phyloP scores from a whole-genome alignment of 2,888 invertebrate species.

The Apodemia duryi region DNA sequence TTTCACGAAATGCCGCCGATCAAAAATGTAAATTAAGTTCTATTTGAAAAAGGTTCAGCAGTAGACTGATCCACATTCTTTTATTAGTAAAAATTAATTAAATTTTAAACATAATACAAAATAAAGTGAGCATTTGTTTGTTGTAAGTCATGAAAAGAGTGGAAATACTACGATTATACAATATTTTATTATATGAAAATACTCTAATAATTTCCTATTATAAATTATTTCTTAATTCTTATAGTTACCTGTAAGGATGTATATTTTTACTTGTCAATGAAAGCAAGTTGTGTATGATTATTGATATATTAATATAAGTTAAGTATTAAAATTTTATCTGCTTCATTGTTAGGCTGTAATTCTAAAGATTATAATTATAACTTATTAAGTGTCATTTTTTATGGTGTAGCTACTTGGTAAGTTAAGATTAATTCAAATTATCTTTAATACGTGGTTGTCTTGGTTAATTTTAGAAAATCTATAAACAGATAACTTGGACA shows the following conservation, averaged over 20 bases:
- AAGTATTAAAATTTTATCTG: constrained; percentile 18
- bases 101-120: not conserved
- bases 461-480: not conserved
- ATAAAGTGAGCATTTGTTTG: not conserved
- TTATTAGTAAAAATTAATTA: not conserved
- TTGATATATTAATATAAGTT: constrained; percentile 11
- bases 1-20: too few relatives aligned
- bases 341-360: constrained; percentile 17
- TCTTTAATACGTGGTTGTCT: not conserved
- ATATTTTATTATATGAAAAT: constrained; percentile 11
- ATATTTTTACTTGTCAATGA: constrained; percentile 8
- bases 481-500: not conserved
- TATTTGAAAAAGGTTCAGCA: not conserved
- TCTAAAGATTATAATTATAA: constrained; percentile 10
- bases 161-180: not conserved
- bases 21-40: too few relatives aligned
- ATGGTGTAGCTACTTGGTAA: not conserved
- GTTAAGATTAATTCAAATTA: not conserved
- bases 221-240: constrained; percentile 11
- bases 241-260: constrained; percentile 9
- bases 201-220: constrained; percentile 12
- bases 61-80: not conserved
- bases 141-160: not conserved
- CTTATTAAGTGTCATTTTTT: constrained; percentile 6
- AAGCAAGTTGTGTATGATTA: constrained; percentile 9